Evolutionary conservation across 2,797 vertebrate species (phyloP), one percentile per base, ranked within the genome.

Genomic region (Orientallactaga sibirica): DNA sequence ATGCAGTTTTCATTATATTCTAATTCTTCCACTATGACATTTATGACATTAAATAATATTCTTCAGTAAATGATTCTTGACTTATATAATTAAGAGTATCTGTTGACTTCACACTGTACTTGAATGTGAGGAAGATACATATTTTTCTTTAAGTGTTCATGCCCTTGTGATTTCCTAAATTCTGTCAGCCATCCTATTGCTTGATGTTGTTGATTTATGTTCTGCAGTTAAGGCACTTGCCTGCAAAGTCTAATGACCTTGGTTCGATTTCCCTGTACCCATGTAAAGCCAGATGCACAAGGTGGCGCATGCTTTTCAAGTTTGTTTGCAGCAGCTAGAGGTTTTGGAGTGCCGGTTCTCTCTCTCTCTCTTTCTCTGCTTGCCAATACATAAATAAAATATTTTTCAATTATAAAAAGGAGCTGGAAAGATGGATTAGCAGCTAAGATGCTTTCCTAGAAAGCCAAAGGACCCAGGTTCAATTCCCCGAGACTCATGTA

Each of bases 21-120:
- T 58, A 3, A 66, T 48, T 86, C 7, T 80, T 74, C 10, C 71
- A 86, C 1, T 91, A 75, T 81, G 71, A 27, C 22, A 86, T 25
- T 62, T 41, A 74, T 73, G 18, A 87, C 19, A 89, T 80, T 79
- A 91, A 86, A 43, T 85, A 68, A 80, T 73, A 80, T 78, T 80
- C 22, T 58, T 80, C 7, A 74, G 58, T 7, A 85, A 74, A 58
- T 81, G 25, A 81, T 70, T 93, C 8, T 43, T 43, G 33, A 41
- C 24, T 52, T 14, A 61, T 58, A 12, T 79, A 52, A 52, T 87
- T 71, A 37, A 15, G 4, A 77, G 29, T 43, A 14, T 6, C 20
- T n/a, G 18, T 41, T 80, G 61, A 68, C 4, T 8, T 93, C 78
- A 90, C 2, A 52, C 73, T 70, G 16, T 15, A 70, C 29, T 52